phyloP scores from a whole-genome alignment of 1,140 invertebrate genomes.

The Cydia pomonella region DNA sequence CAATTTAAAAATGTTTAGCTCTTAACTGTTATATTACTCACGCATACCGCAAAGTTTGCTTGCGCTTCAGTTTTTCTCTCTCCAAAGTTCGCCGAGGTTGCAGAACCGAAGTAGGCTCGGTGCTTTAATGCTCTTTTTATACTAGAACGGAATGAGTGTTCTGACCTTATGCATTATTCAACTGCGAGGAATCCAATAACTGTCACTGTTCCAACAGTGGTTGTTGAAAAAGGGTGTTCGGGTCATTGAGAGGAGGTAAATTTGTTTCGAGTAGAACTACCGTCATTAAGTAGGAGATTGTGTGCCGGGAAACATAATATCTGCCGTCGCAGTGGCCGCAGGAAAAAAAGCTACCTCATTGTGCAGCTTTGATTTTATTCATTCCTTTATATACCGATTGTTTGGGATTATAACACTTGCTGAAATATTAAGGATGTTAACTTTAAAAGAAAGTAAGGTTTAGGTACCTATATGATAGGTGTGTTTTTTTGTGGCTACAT shows the following conservation, averaged over 20 bases:
- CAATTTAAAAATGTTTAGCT: constrained; percentile 34
- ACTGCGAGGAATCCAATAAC: constrained; percentile 50
- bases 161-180: constrained; percentile 52
- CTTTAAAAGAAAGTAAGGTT: too few relatives aligned
- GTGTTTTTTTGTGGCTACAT: background rate
- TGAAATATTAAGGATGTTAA: background rate
- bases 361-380: constrained; percentile 16
- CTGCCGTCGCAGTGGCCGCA: background rate
- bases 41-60: constrained; percentile 10
- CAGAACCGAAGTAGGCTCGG: constrained; percentile 5
- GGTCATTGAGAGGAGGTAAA: constrained; percentile 28
- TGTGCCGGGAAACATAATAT: constrained; percentile 29
- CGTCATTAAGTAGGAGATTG: constrained; percentile 30
- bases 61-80: constrained; percentile 1
- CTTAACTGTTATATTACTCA: constrained; percentile 15
- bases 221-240: constrained; percentile 42
- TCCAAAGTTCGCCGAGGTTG: background rate
- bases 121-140: constrained; percentile 26
- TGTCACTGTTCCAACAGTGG: constrained; percentile 53
- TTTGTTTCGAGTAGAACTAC: constrained; percentile 31
- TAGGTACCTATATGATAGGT: background rate
- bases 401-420: background rate
- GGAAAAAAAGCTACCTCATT: background rate
- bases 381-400: background rate
- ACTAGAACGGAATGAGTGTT: constrained; percentile 30